Evolutionary conservation across 2,113 vertebrate species (phyloP).

Genomic region (Perognathus longimembris): DNA sequence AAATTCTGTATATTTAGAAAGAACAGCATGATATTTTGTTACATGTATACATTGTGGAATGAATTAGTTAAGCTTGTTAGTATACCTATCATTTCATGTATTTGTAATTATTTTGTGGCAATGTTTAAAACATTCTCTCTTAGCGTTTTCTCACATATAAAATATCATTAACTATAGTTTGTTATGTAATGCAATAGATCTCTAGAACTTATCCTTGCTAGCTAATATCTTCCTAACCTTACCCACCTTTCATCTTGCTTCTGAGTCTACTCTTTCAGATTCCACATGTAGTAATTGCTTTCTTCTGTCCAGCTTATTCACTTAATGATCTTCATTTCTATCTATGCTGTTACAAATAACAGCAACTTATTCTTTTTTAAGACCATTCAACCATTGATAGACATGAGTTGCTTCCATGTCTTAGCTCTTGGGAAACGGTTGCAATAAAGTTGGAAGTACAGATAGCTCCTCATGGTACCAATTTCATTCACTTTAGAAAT

Average conservation of each 20-base stretch:
- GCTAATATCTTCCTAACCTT: neutral
- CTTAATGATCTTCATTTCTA: neutral
- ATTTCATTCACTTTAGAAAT: no score
- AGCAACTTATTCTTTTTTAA: neutral
- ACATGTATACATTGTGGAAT: neutral
- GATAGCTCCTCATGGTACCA: no score
- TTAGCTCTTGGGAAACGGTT: neutral
- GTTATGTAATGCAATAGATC: neutral
- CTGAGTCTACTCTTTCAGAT: neutral
- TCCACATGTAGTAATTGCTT: neutral
- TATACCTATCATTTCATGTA: neutral
- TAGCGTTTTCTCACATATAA: neutral
- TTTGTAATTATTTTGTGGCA: neutral
- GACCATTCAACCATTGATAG: neutral
- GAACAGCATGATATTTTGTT: neutral
- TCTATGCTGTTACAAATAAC: neutral
- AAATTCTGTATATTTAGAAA: neutral
- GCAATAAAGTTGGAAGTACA: neutral
- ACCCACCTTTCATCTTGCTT: neutral
- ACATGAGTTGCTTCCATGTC: neutral
- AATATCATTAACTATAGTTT: neutral
- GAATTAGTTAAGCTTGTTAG: neutral
- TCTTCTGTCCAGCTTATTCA: neutral
- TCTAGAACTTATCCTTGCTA: neutral
- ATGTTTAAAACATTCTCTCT: neutral